Base-by-base conservation (phyloP, 2,797 vertebrate genomes). In the Hippoglossus hippoglossus region DNA sequence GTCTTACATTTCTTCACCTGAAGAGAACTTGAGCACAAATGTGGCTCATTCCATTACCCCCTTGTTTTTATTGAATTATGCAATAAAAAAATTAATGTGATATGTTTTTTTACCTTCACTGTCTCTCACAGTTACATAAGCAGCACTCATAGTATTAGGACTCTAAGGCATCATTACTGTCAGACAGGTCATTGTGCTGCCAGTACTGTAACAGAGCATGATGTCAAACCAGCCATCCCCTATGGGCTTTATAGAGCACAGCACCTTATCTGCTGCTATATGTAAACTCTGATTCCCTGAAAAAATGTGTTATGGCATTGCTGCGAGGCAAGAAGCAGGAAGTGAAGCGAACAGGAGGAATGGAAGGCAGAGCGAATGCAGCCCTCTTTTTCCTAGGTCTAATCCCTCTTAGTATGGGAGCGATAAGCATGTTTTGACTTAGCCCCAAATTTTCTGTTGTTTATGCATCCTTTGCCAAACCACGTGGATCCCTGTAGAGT, bases 341-440 rank as follows among this genome's bases (percentile, higher is more conserved):
- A 59, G 72, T 24, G 4, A 71, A 61, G 80, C 73, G 61, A 67
- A 86, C 66, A 77, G 63, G 58, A 75, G 70, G 25, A 86, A 82
- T 61, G 52, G 71, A 80, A 81, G 71, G 61, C 80, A 44, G 61
- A 31, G 67, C 50, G 60, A 74, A 75, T 5, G 9, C 76, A 51
- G 51, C 46, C 68, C 65, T 57, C 22, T 71, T 83, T 67, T 83
- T 71, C 79, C 70, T 70, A 62, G 68, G 75, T 86, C 81, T 90
- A 92, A 93, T 94, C 91, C 87, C 76, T 91, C 90, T 91, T 87
- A 89, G 80, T 74, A 71, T 74, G 73, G 63, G 64, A 86, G 83
- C 69, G 89, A 93, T 91, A 88, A 91, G 88, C 85, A 16, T 81
- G 78, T 90, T 92, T 89, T 91, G 90, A 92, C 81, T 91, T 79